Base-by-base conservation (phyloP, 2,888 invertebrate species). In the Leucania comma region DNA sequence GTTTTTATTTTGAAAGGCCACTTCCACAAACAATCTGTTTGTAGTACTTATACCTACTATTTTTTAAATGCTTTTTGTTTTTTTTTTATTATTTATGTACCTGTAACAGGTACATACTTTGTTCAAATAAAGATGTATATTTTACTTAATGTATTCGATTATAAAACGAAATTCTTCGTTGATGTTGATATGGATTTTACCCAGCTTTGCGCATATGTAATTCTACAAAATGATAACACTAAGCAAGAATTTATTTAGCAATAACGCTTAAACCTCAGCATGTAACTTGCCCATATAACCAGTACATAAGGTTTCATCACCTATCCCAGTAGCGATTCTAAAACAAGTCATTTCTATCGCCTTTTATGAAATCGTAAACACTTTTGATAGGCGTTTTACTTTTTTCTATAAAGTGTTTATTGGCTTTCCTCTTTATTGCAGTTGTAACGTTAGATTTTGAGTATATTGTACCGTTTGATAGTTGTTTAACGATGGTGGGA, bases 341-440 rank as follows among this genome's bases (percentile, higher is more conserved):
- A 85, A 83, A 74, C 75, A 75, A 85, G 83, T 72, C 71, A 83
- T 83, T 83, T 65, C 75, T 73, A 85, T 78, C 78, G 78, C 73
- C 78, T 86, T 75, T 83, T 86, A 83, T 87, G 83, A 82, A 84
- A 82, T 85, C 87, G 88, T 90, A 90, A 89, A 82, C 74, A 76
- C 78, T 87, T 87, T 90, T 91, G 86, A 90, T 87, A 88, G 87
- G 58, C 63, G 79, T 87, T 89, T 92, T 90, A 92, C 89, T 91
- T 93, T 92, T 91, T 90, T 90, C 91, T 90, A 92, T 92, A 93
- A 93, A 93, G 83, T 86, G 89, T 93, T 93, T 93, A 93, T 92
- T 90, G 89, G 90, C 83, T 86, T 87, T 87, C 72, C 86, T 84
- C 77, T 91, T 93, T 93, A 93, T 88, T 76, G 85, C 89, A 62